Conservation (phyloP, 2,113 vertebrate species). For the Sisor rabdophorus region DNA sequence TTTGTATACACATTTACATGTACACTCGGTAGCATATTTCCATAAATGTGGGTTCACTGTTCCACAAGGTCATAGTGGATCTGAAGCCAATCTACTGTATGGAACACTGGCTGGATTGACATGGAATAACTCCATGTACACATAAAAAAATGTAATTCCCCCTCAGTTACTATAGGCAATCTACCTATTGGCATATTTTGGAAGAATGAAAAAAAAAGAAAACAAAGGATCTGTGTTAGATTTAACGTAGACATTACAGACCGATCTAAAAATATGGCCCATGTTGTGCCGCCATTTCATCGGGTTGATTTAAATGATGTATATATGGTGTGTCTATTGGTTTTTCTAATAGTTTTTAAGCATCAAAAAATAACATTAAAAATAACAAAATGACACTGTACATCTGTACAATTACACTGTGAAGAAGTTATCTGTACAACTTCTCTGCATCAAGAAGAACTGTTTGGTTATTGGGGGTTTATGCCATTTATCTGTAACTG, state of each 20-base stretch:
- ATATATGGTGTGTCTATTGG: not conserved
- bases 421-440: no score
- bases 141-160: no score
- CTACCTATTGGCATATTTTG: not conserved
- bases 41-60: no score
- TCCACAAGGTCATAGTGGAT: not conserved
- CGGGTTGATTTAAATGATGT: not conserved
- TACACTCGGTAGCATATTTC: not conserved
- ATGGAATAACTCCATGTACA: no score
- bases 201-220: not conserved
- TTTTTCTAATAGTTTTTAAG: not conserved
- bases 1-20: conserved; percentile 3
- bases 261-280: not conserved
- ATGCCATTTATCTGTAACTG: not conserved
- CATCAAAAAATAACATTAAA: not conserved
- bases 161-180: not conserved
- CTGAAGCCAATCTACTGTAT: not conserved
- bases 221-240: no score
- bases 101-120: not conserved
- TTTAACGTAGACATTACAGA: not conserved
- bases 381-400: no score
- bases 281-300: not conserved
- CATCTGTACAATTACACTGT: no score
- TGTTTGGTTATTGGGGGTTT: no score
- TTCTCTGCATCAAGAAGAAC: no score